Base-by-base conservation (phyloP, 2,888 invertebrate species). In the Capitulum mitella region DNA sequence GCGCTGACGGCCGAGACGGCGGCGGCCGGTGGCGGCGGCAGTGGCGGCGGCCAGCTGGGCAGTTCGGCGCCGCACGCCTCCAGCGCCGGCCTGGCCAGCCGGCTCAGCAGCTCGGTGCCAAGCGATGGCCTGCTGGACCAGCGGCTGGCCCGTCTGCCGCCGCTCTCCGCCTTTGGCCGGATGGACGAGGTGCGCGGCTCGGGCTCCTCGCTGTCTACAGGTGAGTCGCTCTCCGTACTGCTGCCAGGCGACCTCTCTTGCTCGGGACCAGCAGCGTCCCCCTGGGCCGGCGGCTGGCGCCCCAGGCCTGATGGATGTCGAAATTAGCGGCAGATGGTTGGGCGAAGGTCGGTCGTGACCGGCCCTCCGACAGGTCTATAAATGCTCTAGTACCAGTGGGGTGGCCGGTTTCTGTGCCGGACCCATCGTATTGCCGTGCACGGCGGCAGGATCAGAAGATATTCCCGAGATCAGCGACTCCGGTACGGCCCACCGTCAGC, bases 21-120 rank as follows among this genome's bases (percentile, higher is more conserved):
- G 43, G 12, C 40, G n/a, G 37, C 43, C n/a, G 74, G n/a, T n/a
- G n/a, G n/a, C n/a, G 43, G 3, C 22, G 26, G 3, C 8, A 12
- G 10, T 6, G 61, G 16, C 37, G 74, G 5, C 43, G 43, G 12
- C 40, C n/a, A n/a, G 14, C 26, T 74, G 40, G 43, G 1, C 40
- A 37, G 40, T n/a, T 40, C 40, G 37, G 70, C 40, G 37, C 70
- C 34, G 70, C 37, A 37, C 70, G 14, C n/a, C 70, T 10, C 16
- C 43, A 40, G n/a, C 74, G 74, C 12, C 74, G 43, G 43, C 43
- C 74, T 40, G 40, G 26, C 74, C 26, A n/a, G 40, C 8, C 74
- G 74, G 10, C 74, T 74, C 43, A 74, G 74, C 74, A 74, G 74
- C 74, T 43, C 40, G 3, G 43, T 74, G 40, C 74, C 74, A 8